A percentile compares a stretch with the other conserved stretches of the same genome.
phyloP scores from a whole-genome alignment of 1,140 invertebrate species.

The Onthophagus taurus region DNA sequence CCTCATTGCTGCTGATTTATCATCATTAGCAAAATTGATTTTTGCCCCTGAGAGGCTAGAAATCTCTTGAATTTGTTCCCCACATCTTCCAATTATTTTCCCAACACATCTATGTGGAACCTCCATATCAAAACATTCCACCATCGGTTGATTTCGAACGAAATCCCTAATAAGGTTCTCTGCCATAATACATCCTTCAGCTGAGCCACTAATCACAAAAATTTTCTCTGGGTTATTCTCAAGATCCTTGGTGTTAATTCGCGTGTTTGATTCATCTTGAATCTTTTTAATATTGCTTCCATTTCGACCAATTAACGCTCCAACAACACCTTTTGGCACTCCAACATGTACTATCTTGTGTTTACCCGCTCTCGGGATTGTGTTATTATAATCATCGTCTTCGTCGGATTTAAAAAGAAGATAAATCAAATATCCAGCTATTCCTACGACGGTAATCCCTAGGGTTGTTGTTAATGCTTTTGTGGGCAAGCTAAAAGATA shows the following conservation, averaged over 20 bases:
- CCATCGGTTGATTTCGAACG: constrained; percentile 54
- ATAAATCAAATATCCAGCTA: constrained; percentile 39
- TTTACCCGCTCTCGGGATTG: constrained; percentile 26
- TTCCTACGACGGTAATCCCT: constrained; percentile 39
- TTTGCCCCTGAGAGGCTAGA: constrained; percentile 52
- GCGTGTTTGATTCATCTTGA: constrained; percentile 56
- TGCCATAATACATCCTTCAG: constrained; percentile 53
- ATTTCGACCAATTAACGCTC: constrained; percentile 49
- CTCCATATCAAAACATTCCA: constrained; percentile 52
- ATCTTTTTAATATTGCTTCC: constrained; percentile 61
- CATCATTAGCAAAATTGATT: constrained; percentile 41
- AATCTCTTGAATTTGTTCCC: constrained; percentile 61
- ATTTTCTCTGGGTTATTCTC: constrained; percentile 42
- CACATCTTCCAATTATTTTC: constrained; percentile 59
- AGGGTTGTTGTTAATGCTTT: constrained; percentile 28
- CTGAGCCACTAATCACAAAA: constrained; percentile 56
- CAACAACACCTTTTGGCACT: constrained; percentile 41
- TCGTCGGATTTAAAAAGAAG: constrained; percentile 36
- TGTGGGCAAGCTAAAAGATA: too few species aligned
- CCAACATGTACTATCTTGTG: constrained; percentile 36
- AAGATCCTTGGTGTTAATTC: constrained; percentile 51
- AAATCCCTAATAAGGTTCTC: constrained; percentile 61
- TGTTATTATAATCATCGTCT: constrained; percentile 24
- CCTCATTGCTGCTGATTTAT: constrained; percentile 19
- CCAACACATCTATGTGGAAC: constrained; percentile 55